phyloP scores from a whole-genome alignment of 2,888 invertebrate species.

The Chloroclystis v-ata region DNA sequence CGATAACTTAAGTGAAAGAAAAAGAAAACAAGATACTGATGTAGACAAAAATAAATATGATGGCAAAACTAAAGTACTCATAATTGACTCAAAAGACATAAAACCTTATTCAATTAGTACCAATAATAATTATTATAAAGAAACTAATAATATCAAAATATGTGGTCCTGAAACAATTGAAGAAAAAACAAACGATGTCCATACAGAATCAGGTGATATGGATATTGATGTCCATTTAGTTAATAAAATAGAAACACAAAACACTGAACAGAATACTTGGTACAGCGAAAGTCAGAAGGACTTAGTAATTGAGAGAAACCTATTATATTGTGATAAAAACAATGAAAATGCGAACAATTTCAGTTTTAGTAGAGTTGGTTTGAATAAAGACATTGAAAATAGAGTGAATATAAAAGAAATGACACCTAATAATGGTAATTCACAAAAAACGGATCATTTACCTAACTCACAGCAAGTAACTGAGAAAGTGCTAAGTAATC shows the following conservation, averaged over 20 bases:
- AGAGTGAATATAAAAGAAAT: neutral
- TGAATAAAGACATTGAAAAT: neutral
- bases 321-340: conserved; percentile 26
- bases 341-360: neutral
- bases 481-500: neutral
- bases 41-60: neutral
- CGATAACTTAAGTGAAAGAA: neutral
- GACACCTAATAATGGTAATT: neutral
- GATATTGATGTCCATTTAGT: conserved; percentile 38
- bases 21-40: neutral
- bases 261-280: conserved; percentile 38
- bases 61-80: neutral
- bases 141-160: too few species aligned
- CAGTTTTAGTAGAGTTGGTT: neutral
- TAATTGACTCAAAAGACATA: neutral
- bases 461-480: neutral
- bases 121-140: too few species aligned
- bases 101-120: too few species aligned
- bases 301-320: conserved; percentile 34
- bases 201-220: too few species aligned
- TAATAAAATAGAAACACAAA: conserved; percentile 33
- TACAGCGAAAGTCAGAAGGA: conserved; percentile 46
- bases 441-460: neutral
- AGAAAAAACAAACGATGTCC: too few species aligned
- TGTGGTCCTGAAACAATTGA: too few species aligned